Conservation (phyloP, 1,140 invertebrate species). For the Apocrypta bakeri region DNA sequence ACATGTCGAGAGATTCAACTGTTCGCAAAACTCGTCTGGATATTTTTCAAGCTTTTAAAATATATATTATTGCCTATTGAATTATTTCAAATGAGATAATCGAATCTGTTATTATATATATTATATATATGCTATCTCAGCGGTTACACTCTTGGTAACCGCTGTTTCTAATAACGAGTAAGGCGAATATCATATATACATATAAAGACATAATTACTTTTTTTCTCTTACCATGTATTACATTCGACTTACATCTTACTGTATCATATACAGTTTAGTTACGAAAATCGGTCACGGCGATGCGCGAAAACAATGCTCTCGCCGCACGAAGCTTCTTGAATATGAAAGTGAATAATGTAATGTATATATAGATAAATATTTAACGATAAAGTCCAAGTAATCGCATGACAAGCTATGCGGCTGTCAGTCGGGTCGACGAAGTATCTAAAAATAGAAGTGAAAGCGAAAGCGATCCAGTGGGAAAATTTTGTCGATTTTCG, state of each 20-base stretch:
- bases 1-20: no score
- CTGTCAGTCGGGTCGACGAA: not conserved
- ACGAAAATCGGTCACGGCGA: not conserved
- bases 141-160: no score
- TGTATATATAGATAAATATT: slow-evolving; percentile 32
- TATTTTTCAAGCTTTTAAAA: not conserved
- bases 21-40: no score
- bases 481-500: not conserved
- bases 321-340: not conserved
- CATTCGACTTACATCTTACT: no score
- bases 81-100: no score
- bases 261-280: not conserved
- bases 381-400: not conserved
- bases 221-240: no score
- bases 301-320: not conserved
- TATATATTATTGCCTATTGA: no score
- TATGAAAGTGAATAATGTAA: not conserved
- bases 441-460: slow-evolving; percentile 41
- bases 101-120: no score
- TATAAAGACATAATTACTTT: no score
- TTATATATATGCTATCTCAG: no score
- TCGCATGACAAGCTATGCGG: not conserved
- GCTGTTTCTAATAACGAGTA: no score
- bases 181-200: no score
- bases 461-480: slow-evolving; percentile 9